Conservation (phyloP, 1,140 invertebrate genomes). For the Hyposmocoma kahamanoa region DNA sequence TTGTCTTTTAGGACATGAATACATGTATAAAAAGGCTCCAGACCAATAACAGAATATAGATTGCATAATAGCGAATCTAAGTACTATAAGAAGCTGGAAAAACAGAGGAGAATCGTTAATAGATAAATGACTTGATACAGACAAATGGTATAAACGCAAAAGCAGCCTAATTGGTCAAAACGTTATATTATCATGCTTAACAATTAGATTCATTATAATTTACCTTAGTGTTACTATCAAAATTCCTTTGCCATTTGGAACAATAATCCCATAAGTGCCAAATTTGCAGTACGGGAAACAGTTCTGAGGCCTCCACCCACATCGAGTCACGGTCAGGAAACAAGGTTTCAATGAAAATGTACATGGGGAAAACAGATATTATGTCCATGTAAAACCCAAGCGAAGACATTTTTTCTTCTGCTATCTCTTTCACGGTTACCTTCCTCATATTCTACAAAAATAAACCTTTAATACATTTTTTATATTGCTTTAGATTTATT, state of each 20-base stretch:
- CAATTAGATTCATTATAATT: no score
- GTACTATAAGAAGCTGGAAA: no score
- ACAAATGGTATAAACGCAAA: no score
- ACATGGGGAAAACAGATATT: constrained; percentile 49
- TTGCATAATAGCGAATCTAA: no score
- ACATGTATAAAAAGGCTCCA: constrained; percentile 45
- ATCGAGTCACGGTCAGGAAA: constrained; percentile 37
- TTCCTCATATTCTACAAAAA: constrained; percentile 50
- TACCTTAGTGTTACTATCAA: constrained; percentile 44
- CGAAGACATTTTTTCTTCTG: constrained; percentile 52
- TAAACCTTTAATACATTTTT: no score
- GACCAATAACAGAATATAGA: constrained; percentile 58
- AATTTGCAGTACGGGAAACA: constrained; percentile 48
- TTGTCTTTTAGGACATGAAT: constrained; percentile 46
- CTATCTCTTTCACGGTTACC: constrained; percentile 52
- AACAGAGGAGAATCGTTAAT: no score
- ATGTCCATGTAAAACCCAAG: constrained; percentile 59
- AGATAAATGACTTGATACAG: no score
- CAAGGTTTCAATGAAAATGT: constrained; percentile 50
- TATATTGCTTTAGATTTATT: no score
- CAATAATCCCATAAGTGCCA: constrained; percentile 62
- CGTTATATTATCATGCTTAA: no score
- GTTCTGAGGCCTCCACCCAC: constrained; percentile 30
- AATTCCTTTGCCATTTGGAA: constrained; percentile 42
- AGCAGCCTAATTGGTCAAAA: no score